A percentile compares a stretch with the other conserved stretches of the same genome.
phyloP scores from a whole-genome alignment of 2,797 vertebrate species.

The Sarcophilus harrisii region DNA sequence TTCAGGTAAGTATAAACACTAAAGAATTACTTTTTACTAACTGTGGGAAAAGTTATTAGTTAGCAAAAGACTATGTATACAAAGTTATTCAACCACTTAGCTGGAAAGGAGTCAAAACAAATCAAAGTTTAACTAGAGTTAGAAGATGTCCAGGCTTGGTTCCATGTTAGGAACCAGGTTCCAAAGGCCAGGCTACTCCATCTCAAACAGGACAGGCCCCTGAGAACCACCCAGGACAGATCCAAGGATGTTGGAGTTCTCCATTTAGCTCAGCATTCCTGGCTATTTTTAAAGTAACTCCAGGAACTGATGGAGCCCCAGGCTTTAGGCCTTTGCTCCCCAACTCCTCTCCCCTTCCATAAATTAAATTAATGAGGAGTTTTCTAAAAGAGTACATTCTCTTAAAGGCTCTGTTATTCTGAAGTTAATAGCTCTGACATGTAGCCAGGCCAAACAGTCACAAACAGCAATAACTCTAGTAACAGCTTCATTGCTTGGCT shows the following conservation, averaged over 20 bases:
- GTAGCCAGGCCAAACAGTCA: slow-evolving; percentile 84
- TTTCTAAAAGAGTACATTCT: slow-evolving; percentile 82
- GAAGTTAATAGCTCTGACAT: slow-evolving; percentile 86
- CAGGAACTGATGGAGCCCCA: slow-evolving; percentile 67
- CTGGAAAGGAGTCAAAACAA: slow-evolving; percentile 68
- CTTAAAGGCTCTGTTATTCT: slow-evolving; percentile 83
- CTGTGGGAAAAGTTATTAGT: slow-evolving; percentile 68
- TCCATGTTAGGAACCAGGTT: not conserved
- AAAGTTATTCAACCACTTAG: slow-evolving; percentile 55
- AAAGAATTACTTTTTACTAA: slow-evolving; percentile 37
- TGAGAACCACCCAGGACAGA: slow-evolving; percentile 30
- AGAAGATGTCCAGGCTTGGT: slow-evolving; percentile 58
- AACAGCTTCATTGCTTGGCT: slow-evolving; percentile 80
- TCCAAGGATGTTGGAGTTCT: slow-evolving; percentile 30
- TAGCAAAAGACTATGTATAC: slow-evolving; percentile 56
- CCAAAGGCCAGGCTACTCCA: slow-evolving; percentile 38
- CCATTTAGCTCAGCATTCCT: slow-evolving; percentile 65
- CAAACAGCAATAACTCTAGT: slow-evolving; percentile 84
- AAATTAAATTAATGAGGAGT: slow-evolving; percentile 83
- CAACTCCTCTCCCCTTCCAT: slow-evolving; percentile 73
- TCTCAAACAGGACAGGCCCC: not conserved
- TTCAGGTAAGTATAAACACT: slow-evolving; percentile 59
- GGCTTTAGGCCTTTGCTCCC: slow-evolving; percentile 72
- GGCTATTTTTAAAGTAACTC: slow-evolving; percentile 71
- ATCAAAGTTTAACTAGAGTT: slow-evolving; percentile 43